A percentile compares a stretch with the other conserved stretches of the same genome.
These are phyloP conservation scores for Drosophila eohydei DNA, from an alignment of 2,888 invertebrate species.

Conservation along the genomic window DNA sequence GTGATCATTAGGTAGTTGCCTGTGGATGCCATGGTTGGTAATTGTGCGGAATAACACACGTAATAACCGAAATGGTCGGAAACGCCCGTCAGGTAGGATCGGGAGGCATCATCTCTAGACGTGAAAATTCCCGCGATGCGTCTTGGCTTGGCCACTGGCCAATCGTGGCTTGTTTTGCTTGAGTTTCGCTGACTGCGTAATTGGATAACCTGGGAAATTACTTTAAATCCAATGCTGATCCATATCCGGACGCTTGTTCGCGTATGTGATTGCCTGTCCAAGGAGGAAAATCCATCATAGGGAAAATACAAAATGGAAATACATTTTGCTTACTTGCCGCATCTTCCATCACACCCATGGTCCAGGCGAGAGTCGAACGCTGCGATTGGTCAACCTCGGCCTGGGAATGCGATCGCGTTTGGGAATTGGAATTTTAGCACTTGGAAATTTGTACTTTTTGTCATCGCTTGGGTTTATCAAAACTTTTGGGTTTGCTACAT, in stretches of 20 bases:
- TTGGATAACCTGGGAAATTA: constrained; percentile 82
- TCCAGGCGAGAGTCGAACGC: constrained; percentile 16
- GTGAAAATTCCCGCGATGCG: constrained; percentile 36
- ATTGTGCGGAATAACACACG: constrained; percentile 78
- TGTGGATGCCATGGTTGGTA: constrained; percentile 47
- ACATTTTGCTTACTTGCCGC: constrained; percentile 44
- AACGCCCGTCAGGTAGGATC: constrained; percentile 61
- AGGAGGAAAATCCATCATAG: constrained; percentile 68
- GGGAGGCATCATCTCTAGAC: constrained; percentile 13
- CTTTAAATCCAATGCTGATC: constrained; percentile 72
- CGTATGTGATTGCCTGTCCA: constrained; percentile 14
- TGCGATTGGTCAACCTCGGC: constrained; percentile 50
- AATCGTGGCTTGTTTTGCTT: constrained; percentile 61
- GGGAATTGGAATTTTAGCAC: constrained; percentile 62
- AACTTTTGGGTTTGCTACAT: constrained; percentile 71
- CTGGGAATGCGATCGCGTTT: constrained; percentile 24
- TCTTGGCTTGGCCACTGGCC: constrained; percentile 23
- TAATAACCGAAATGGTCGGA: constrained; percentile 68
- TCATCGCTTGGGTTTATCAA: constrained; percentile 73
- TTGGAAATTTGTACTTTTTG: constrained; percentile 71
- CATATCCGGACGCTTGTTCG: constrained; percentile 61
- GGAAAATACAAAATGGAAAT: constrained; percentile 72
- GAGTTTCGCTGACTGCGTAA: constrained; percentile 81
- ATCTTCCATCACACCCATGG: constrained; percentile 59
- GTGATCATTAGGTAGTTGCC: constrained; percentile 64